Evolutionary conservation across 1,140 invertebrate genomes (phyloP), one percentile per base, ranked within the genome.

Genomic region (Varroa destructor): DNA sequence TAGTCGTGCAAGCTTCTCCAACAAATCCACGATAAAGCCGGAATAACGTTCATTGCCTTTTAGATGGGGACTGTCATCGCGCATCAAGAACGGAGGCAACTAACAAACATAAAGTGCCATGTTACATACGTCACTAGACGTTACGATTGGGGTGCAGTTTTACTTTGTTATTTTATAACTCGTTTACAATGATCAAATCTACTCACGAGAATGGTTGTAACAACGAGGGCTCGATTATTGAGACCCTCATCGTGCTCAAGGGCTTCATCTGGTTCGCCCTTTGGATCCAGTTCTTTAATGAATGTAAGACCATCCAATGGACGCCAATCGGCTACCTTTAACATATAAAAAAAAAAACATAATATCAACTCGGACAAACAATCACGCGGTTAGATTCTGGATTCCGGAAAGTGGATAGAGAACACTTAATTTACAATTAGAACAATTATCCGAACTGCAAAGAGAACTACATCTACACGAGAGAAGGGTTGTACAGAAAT

Each of bases 11-110:
- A 67, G 37, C 61, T 67, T 67, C 36, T 67, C 61, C 37, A 67
- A 40, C 5, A 67, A 37, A 67, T 67, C 61, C 12, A 67, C 61
- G 10, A 67, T 46, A 8, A 67, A 67, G 8, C 61, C 61, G 10
- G 61, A 67, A 67, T 67, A 67, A 14, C 61, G 61, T 8, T 67
- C 61, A 67, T 67, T 67, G 12, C 61, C 61, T 37, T 67, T 67
- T 8, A 67, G 37, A 67, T 67, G 61, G 14, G 61, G 61, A 8
- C 61, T n/a, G 46, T 67, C 61, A 40, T 67, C 61, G 1, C 61
- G 61, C 61, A 40, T 67, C 3, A 67, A 37, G 37, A 67, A 67
- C 37, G 61, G 61, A 1, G 61, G 37, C 40, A 46, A 36, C 61
- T 67, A 37, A 40, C 12, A 8, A 51, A 51, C 46, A 8, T 8